Evolutionary conservation across 2,113 vertebrate genomes (phyloP).

Genomic region (Dicrurus megarhynchus): DNA sequence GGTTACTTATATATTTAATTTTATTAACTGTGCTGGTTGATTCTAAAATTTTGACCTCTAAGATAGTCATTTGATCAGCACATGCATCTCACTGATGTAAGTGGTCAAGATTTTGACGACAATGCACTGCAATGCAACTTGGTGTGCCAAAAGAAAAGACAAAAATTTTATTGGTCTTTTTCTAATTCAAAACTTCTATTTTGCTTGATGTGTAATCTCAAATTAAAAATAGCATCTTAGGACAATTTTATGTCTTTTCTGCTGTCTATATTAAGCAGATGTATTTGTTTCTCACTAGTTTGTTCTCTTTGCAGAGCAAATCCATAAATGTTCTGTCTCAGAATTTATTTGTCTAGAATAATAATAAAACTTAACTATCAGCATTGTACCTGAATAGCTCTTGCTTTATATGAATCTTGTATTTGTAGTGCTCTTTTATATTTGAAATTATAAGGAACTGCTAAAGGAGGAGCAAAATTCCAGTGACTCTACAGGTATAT

Average conservation of each 20-base stretch:
- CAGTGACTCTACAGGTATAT: not conserved
- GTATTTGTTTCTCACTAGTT: not conserved
- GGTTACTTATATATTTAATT: not conserved
- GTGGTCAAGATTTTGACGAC: not conserved
- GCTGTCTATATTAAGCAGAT: not conserved
- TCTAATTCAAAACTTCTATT: not conserved
- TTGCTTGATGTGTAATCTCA: not conserved
- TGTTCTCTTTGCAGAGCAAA: not conserved
- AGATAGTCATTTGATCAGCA: not conserved
- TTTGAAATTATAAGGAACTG: not conserved
- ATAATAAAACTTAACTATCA: not conserved
- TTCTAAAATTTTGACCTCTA: not conserved
- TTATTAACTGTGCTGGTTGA: not conserved
- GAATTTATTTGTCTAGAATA: not conserved
- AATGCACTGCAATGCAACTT: not conserved
- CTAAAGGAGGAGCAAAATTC: not conserved
- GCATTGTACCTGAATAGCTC: not conserved
- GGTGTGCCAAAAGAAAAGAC: not conserved
- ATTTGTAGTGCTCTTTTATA: not conserved
- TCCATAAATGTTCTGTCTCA: not conserved
- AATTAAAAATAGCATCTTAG: not conserved
- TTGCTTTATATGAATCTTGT: not conserved
- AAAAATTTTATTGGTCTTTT: not conserved
- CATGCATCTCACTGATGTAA: not conserved
- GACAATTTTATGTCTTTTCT: not conserved